These are phyloP conservation scores for Apotomis capreana DNA, from an alignment of 2,888 invertebrate genomes.

Conservation along the genomic window DNA sequence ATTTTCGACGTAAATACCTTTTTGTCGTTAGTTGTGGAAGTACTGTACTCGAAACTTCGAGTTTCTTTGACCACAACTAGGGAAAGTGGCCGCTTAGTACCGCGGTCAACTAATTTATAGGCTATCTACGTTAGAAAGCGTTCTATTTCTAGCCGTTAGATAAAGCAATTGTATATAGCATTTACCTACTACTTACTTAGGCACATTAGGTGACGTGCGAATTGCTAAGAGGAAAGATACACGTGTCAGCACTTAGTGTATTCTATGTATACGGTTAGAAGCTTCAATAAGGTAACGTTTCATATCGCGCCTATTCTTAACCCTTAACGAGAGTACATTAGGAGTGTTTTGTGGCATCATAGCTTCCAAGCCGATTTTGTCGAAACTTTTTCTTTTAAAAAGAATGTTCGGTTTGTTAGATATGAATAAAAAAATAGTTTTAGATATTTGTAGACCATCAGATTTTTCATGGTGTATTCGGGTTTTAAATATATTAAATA, in stretches of 20 bases:
- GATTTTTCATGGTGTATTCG: no score
- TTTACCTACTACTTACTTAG: neutral
- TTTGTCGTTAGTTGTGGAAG: neutral
- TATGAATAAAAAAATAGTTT: no score
- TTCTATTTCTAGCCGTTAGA: neutral
- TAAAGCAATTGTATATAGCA: constrained; percentile 1
- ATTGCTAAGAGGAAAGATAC: neutral
- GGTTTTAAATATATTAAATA: no score
- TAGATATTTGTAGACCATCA: no score
- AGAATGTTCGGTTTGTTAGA: no score
- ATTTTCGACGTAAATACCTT: neutral
- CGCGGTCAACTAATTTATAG: constrained; percentile 1
- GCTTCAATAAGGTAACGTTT: neutral
- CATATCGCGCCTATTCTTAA: no score
- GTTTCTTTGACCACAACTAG: constrained; percentile 3
- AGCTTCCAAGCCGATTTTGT: no score
- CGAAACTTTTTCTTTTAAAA: no score
- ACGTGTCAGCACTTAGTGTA: neutral
- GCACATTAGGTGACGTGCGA: neutral
- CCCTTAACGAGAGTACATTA: no score
- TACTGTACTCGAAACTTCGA: neutral
- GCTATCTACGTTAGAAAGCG: neutral
- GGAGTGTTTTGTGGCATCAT: no score
- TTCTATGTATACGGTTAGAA: neutral
- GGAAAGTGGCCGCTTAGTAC: neutral